Conservation (phyloP, 2,797 vertebrate species). For the Florisuga fusca region DNA sequence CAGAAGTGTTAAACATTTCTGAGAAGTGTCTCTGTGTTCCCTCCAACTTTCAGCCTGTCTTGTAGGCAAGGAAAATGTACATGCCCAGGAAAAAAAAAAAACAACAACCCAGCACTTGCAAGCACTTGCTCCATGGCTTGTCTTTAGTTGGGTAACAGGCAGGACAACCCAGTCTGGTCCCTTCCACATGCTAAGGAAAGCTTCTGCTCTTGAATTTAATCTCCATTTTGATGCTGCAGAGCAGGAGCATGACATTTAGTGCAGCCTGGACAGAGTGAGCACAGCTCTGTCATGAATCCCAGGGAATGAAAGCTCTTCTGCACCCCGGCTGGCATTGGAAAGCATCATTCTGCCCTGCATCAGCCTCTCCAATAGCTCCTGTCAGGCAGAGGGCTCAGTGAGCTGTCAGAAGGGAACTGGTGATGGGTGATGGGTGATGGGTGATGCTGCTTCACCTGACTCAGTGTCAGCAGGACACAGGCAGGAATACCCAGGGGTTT, state of each 20-base stretch:
- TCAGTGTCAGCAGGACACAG: background rate
- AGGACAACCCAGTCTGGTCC: background rate
- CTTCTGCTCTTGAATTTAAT: background rate
- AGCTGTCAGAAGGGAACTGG: background rate
- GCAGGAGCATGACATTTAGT: fast-evolving
- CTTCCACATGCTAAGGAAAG: background rate
- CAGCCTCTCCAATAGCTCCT: background rate
- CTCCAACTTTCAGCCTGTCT: background rate
- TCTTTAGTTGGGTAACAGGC: background rate
- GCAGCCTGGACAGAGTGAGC: background rate
- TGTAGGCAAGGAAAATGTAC: background rate
- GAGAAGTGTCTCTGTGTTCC: background rate
- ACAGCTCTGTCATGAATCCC: background rate
- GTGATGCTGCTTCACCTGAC: background rate
- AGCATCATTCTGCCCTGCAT: background rate
- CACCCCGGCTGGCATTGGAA: fast-evolving
- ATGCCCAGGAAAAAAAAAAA: background rate
- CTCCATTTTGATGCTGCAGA: background rate
- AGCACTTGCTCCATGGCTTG: background rate
- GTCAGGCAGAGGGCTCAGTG: background rate
- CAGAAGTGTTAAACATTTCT: background rate
- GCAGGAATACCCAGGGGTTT: background rate
- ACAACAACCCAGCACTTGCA: background rate
- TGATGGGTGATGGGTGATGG: background rate
- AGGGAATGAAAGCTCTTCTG: background rate